Evolutionary conservation across 2,888 invertebrate species (phyloP).

Genomic region (Machimus rusticus): DNA sequence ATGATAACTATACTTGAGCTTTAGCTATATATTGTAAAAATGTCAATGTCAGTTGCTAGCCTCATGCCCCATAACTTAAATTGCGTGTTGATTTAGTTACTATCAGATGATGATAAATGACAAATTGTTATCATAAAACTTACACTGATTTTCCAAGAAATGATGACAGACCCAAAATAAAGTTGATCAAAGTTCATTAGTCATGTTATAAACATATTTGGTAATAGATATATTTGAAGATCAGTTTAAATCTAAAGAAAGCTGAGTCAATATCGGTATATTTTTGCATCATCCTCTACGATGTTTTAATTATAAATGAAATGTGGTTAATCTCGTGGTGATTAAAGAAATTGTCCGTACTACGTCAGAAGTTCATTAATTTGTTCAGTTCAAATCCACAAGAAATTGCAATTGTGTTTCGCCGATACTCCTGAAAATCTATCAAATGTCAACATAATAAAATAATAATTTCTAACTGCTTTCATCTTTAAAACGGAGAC

Average conservation of each 20-base stretch:
- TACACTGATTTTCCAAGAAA: neutral
- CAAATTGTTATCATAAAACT: neutral
- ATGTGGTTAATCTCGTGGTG: no score
- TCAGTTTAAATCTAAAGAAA: no score
- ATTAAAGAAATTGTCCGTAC: no score
- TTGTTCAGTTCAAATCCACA: no score
- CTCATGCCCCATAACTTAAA: neutral
- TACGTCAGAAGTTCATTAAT: no score
- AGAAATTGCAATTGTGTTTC: no score
- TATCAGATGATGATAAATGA: neutral
- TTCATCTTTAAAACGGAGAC: neutral
- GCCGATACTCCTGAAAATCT: no score
- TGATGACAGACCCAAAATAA: neutral
- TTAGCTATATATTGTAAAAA: neutral
- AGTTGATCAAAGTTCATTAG: neutral
- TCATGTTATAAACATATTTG: neutral
- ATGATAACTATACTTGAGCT: neutral
- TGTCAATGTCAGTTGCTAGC: neutral
- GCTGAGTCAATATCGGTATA: no score
- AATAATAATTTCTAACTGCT: no score
- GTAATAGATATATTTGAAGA: neutral
- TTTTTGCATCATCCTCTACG: no score
- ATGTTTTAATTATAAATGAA: no score
- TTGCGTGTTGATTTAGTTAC: neutral
- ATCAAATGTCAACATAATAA: no score